phyloP scores from a whole-genome alignment of 92 coral and sea anemone species.

The Micromussa lordhowensis region DNA sequence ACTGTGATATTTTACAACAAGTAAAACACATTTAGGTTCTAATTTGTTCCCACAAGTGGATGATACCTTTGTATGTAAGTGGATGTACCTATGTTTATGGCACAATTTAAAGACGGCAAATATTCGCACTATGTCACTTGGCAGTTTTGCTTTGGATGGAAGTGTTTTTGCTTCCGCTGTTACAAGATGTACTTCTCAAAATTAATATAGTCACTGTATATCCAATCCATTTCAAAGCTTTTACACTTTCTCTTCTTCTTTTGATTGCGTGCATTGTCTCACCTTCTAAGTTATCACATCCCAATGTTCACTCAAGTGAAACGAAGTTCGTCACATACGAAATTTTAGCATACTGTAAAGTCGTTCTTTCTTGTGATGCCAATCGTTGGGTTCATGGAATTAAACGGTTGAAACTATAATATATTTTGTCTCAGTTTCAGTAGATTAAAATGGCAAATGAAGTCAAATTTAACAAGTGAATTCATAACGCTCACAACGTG shows the following conservation, averaged over 20 bases:
- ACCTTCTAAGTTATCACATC: not conserved
- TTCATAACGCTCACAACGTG: not conserved
- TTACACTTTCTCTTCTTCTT: not conserved
- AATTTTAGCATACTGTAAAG: conserved; percentile 2
- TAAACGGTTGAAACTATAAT: not conserved
- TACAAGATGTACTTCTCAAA: conserved; percentile 24
- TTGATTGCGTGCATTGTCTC: not conserved
- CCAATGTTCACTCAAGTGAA: conserved; percentile 2
- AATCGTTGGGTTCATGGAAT: conserved; percentile 1
- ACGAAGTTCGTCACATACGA: conserved; percentile 13
- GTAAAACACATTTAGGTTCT: not conserved
- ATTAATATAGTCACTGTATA: conserved; percentile 19
- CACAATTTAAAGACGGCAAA: not conserved
- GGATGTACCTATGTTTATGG: conserved; percentile 16
- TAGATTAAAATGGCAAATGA: not conserved
- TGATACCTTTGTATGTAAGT: too few relatives aligned
- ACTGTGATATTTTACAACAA: conserved; percentile 9
- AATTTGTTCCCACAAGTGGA: not conserved
- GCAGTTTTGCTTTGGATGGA: conserved; percentile 5
- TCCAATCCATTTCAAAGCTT: conserved; percentile 1
- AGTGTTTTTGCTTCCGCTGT: conserved; percentile 10
- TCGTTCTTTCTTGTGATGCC: not conserved
- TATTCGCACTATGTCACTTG: not conserved
- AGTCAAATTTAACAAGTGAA: not conserved
- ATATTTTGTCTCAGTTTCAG: not conserved